Evolutionary conservation across 1,140 invertebrate species (phyloP).

Genomic region (Lordiphosa stackelbergi): DNA sequence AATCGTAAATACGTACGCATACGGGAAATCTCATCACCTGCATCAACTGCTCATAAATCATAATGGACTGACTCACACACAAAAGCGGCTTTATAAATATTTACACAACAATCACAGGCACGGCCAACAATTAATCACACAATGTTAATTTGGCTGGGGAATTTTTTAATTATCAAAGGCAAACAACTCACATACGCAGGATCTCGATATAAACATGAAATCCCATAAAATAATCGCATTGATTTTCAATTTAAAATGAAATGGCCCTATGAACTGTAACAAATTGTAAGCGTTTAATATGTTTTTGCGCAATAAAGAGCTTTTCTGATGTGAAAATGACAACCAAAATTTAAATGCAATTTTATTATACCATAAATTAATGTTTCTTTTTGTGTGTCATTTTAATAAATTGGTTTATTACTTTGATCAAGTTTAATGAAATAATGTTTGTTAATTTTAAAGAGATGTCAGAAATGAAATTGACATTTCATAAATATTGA

Average conservation of each 20-base stretch:
- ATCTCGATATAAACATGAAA: constrained; percentile 3
- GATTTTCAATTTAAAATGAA: constrained; percentile 32
- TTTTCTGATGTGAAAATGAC: too few relatives aligned
- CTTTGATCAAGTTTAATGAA: too few relatives aligned
- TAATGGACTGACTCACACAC: constrained; percentile 36
- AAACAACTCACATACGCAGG: constrained; percentile 16
- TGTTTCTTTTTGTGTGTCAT: too few relatives aligned
- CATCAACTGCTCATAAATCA: constrained; percentile 50
- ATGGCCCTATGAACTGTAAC: constrained; percentile 10
- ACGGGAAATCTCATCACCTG: constrained; percentile 22
- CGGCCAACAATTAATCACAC: constrained; percentile 46
- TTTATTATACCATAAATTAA: too few relatives aligned
- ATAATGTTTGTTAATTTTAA: too few relatives aligned
- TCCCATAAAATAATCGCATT: constrained; percentile 20
- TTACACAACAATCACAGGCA: constrained; percentile 21
- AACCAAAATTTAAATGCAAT: too few relatives aligned
- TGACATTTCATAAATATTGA: too few relatives aligned
- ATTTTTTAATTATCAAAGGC: constrained; percentile 35
- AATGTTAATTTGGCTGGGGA: constrained; percentile 21
- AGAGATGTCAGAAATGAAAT: too few relatives aligned
- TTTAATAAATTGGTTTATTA: too few relatives aligned
- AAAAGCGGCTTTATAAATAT: constrained; percentile 43
- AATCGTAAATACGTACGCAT: not conserved
- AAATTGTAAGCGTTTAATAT: constrained; percentile 2
- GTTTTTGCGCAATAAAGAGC: too few relatives aligned